Conservation (phyloP, 2,888 invertebrate species). For the Copidosoma aretas region DNA sequence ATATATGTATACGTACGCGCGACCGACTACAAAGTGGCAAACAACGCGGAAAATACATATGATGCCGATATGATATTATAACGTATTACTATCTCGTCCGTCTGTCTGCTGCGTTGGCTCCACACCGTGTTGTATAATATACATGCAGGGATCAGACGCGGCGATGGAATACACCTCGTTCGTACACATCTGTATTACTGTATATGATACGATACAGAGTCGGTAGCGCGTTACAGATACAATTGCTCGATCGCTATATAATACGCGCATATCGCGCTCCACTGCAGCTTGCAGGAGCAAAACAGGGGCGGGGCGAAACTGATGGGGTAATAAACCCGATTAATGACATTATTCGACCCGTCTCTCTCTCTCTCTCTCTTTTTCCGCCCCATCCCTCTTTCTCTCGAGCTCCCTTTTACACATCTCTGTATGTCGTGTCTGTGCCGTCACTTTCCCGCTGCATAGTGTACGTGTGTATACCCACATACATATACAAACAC, state of each 20-base stretch:
- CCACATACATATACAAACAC: background rate
- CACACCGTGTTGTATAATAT: too few species aligned
- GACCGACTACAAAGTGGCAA: constrained; percentile 5
- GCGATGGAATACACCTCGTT: too few species aligned
- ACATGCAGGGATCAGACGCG: too few species aligned
- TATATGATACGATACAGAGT: too few species aligned
- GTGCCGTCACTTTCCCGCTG: too few species aligned
- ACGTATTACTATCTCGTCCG: too few species aligned
- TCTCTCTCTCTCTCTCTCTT: constrained; percentile 52
- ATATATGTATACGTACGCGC: background rate
- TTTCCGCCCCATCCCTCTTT: constrained; percentile 6
- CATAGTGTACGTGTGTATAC: too few species aligned
- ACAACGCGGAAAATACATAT: constrained; percentile 10
- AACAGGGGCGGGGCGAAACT: constrained; percentile 23
- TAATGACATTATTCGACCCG: constrained; percentile 45
- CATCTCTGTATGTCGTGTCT: constrained; percentile 9
- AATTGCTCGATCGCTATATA: too few species aligned
- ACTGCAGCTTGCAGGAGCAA: background rate
- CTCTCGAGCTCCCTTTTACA: constrained; percentile 1
- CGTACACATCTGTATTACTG: too few species aligned
- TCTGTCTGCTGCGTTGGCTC: too few species aligned
- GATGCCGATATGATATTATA: background rate
- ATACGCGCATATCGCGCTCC: background rate
- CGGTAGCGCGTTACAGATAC: too few species aligned
- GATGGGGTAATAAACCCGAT: constrained; percentile 27